Base-by-base conservation (phyloP, 2,888 invertebrate genomes). In the Catocala nupta region DNA sequence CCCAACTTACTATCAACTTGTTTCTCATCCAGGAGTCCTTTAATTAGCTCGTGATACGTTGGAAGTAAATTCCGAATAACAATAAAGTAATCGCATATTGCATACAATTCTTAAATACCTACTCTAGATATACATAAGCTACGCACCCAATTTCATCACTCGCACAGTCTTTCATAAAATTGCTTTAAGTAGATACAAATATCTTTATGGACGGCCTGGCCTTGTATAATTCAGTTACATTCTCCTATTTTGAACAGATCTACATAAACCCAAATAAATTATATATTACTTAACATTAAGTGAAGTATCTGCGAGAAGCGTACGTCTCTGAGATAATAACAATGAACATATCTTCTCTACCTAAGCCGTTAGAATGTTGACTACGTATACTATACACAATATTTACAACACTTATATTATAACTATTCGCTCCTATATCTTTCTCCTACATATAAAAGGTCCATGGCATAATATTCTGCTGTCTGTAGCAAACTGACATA, bases 161-260 rank as follows among this genome's bases (percentile, higher is more conserved):
- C 82, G 78, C 77, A 77, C 93, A 93, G 93, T 93, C 92, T 93
- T 91, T 85, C 79, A 82, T 81, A 83, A 81, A 86, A 85, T 87
- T 85, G 75, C 79, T 85, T 82, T 84, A 86, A 82, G 81, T 88
- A 85, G 75, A 80, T 83, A 75, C 67, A 75, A 80, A 80, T 81
- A 81, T 84, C 70, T 81, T 81, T 84, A 87, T 91, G 93, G 93
- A 93, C 93, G 93, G 93, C 91, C 83, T 91, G 88, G 90, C 92
- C 91, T 91, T 86, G 68, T 67, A 67, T 77, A 69, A 69, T 64
- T 71, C 72, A 74, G 69, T 74, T 69, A 73, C 59, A 68, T 75
- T 70, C 69, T 69, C 60, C 68, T 75, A 71, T 69, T 71, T 75
- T 62, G 75, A 80, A 86, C 87, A 87, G 87, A 87, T 87, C 87